Conservation (phyloP, 2,888 invertebrate genomes). For the Andrena dorsata region DNA sequence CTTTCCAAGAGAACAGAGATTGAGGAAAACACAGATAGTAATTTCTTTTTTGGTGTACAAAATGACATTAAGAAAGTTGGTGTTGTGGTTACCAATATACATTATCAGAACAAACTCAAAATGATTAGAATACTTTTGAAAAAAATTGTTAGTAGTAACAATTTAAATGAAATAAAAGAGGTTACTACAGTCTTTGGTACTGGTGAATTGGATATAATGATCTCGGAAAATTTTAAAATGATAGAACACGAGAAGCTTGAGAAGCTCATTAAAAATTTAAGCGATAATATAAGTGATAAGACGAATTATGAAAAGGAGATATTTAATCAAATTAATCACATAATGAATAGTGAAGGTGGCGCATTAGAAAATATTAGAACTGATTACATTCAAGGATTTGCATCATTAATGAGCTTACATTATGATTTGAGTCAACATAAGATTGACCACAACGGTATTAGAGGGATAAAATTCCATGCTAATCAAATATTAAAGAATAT, state of each 20-base stretch:
- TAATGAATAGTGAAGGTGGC: neutral
- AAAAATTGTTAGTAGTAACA: neutral
- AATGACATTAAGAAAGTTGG: slow-evolving; percentile 1
- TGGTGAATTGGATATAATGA: neutral
- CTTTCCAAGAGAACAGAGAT: slow-evolving; percentile 57
- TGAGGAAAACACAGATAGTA: slow-evolving; percentile 31
- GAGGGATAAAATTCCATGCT: neutral
- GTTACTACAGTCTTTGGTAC: neutral
- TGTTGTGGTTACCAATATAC: neutral
- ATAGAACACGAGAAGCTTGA: neutral
- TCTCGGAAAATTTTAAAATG: neutral
- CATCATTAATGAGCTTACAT: neutral
- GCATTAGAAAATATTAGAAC: neutral
- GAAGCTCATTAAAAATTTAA: slow-evolving; percentile 5
- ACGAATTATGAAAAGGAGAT: neutral
- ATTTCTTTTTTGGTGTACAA: slow-evolving; percentile 7
- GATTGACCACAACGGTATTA: neutral
- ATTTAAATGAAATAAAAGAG: neutral
- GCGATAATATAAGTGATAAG: neutral
- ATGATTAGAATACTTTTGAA: neutral
- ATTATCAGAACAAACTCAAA: neutral
- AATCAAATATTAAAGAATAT: neutral
- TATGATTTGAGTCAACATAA: neutral
- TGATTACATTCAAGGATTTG: neutral
- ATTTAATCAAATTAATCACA: slow-evolving; percentile 2